Evolutionary conservation across 1,140 invertebrate species (phyloP).

Genomic region (Zaprionus capensis): DNA sequence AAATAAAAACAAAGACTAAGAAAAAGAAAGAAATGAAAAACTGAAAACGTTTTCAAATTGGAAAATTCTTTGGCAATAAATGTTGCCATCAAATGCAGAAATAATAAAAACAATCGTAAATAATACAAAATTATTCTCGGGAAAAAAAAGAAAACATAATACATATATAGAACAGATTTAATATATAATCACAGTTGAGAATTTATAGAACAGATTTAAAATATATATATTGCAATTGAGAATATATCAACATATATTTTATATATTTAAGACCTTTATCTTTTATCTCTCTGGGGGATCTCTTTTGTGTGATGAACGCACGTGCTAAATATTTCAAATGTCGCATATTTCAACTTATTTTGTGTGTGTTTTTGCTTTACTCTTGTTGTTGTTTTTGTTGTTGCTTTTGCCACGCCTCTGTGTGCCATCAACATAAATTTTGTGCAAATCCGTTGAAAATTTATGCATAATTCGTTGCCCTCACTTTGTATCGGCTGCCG

Average conservation of each 20-base stretch:
- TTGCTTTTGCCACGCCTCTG: conserved; percentile 29
- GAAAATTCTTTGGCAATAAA: not conserved
- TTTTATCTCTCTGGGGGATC: conserved; percentile 23
- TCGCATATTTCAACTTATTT: conserved; percentile 41
- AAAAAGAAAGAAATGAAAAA: not conserved
- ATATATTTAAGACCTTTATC: conserved; percentile 24
- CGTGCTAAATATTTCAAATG: conserved; percentile 55
- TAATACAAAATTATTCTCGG: conserved; percentile 2
- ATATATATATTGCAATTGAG: not conserved
- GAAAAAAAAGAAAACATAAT: not conserved
- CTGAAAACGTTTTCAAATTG: not conserved
- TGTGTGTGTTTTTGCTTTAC: conserved; percentile 18
- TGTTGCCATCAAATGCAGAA: conserved; percentile 4
- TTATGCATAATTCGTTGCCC: conserved; percentile 53
- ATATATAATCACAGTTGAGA: not conserved
- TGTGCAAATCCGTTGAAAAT: conserved; percentile 66
- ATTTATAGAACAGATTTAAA: not conserved
- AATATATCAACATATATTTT: conserved; percentile 7
- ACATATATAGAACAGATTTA: not conserved
- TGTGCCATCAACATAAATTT: conserved; percentile 52
- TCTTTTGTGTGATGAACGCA: conserved; percentile 33
- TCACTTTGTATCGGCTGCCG: conserved; percentile 27
- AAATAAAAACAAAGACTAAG: not conserved
- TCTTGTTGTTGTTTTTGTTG: conserved; percentile 11
- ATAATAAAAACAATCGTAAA: conserved; percentile 10